Conservation (phyloP, 2,888 invertebrate species). For the Cephus spinipes region DNA sequence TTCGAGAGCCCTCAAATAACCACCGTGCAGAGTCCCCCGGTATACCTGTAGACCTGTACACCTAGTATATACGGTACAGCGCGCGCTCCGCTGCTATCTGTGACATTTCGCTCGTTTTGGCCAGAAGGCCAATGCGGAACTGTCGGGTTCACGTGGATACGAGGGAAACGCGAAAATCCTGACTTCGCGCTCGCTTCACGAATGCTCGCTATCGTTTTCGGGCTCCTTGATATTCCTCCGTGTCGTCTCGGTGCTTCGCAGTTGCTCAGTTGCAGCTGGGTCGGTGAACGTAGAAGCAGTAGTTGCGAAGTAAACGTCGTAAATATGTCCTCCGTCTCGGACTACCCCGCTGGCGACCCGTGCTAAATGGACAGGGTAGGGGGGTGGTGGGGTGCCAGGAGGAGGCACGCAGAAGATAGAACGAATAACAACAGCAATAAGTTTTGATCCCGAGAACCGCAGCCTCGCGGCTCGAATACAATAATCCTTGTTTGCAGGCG, state of each 20-base stretch:
- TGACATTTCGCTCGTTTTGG: neutral
- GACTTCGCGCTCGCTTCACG: no score
- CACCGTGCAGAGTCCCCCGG: neutral
- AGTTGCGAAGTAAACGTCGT: constrained; percentile 52
- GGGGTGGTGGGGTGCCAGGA: no score
- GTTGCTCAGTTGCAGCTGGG: neutral
- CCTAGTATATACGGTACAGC: neutral
- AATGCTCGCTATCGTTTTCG: neutral
- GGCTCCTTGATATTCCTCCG: neutral
- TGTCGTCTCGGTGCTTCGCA: neutral
- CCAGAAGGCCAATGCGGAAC: no score
- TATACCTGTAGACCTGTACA: neutral
- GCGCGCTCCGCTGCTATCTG: neutral
- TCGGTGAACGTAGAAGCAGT: constrained; percentile 25
- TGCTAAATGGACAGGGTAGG: neutral
- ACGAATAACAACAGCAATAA: constrained; percentile 34
- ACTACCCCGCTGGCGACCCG: no score
- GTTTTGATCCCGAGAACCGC: constrained; percentile 37
- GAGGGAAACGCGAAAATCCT: neutral
- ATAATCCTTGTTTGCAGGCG: constrained; percentile 34
- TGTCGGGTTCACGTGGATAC: no score
- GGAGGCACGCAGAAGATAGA: neutral
- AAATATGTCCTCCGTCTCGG: constrained; percentile 49
- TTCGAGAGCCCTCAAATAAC: constrained; percentile 2
- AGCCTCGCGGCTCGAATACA: constrained; percentile 37